Conservation (phyloP, 2,113 vertebrate genomes). For the Stomatorhinus ivindoensis region DNA sequence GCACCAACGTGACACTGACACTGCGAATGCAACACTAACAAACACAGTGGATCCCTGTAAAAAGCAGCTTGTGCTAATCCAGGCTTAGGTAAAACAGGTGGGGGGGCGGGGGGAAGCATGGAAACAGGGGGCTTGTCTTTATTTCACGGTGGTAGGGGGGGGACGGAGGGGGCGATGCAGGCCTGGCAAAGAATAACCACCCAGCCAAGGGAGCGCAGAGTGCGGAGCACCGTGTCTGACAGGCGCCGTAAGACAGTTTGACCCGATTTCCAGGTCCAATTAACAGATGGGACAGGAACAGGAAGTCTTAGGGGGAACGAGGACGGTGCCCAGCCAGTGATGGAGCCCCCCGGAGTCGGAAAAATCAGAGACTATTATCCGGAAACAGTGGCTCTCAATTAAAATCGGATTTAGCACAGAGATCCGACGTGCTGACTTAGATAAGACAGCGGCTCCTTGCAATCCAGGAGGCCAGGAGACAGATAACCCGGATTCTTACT, state of each 20-base stretch:
- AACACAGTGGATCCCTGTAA: not conserved
- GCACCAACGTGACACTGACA: too few species aligned
- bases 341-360: conserved; percentile 72
- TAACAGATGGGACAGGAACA: not conserved
- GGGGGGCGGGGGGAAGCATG: too few species aligned
- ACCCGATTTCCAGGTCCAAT: conserved; percentile 10
- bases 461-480: conserved; percentile 69
- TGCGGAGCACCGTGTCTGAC: not conserved
- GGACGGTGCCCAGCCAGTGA: conserved; percentile 26
- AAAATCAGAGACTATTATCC: conserved; percentile 86
- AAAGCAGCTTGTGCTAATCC: not conserved
- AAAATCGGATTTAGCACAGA: conserved; percentile 83
- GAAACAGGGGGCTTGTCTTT: too few species aligned
- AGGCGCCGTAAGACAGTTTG: not conserved
- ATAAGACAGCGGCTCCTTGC: conserved; percentile 67
- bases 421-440: conserved; percentile 81
- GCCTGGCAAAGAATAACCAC: not conserved
- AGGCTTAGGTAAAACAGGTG: not conserved
- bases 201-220: not conserved
- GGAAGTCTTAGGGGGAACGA: not conserved
- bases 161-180: not conserved
- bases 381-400: conserved; percentile 80
- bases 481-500: conserved; percentile 50
- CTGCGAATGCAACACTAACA: not conserved
- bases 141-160: too few species aligned